Evolutionary conservation across 2,797 vertebrate species (phyloP).

Genomic region (Megalops cyprinoides): DNA sequence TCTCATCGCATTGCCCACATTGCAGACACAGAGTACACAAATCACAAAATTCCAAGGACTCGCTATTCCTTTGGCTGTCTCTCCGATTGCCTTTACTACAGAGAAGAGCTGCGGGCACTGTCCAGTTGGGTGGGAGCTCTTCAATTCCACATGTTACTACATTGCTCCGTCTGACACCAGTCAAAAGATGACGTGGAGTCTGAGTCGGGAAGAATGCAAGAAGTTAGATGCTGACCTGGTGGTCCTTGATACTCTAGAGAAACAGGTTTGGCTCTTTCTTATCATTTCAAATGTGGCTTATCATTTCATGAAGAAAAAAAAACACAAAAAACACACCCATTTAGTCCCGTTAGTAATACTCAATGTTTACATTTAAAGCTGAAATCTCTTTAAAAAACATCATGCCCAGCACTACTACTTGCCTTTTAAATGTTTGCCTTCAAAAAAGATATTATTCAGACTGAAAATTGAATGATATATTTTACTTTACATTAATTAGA

Average conservation of each 20-base stretch:
- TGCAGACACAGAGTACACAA: background rate
- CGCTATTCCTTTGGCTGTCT: background rate
- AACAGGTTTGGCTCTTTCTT: slow-evolving; percentile 50
- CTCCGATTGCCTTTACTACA: slow-evolving; percentile 32
- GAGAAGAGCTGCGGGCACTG: slow-evolving; percentile 67
- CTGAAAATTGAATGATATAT: background rate
- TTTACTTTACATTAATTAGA: background rate
- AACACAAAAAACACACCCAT: too few species aligned
- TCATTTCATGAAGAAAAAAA: background rate
- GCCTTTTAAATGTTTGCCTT: background rate
- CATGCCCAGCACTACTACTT: background rate
- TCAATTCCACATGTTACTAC: slow-evolving; percentile 59
- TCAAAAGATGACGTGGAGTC: slow-evolving; percentile 45
- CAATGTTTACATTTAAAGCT: background rate
- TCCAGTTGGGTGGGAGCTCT: slow-evolving; percentile 60
- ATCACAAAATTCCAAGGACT: background rate
- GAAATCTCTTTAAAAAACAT: background rate
- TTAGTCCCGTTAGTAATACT: too few species aligned
- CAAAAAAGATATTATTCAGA: background rate
- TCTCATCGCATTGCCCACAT: background rate
- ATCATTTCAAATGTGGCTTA: background rate
- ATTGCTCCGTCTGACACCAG: slow-evolving; percentile 40
- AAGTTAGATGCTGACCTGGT: slow-evolving; percentile 55
- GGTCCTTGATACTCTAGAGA: slow-evolving; percentile 54
- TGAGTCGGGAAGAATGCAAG: slow-evolving; percentile 57